Evolutionary conservation across 2,797 vertebrate genomes (phyloP).

Genomic region (Gymnoscopelus braueri): DNA sequence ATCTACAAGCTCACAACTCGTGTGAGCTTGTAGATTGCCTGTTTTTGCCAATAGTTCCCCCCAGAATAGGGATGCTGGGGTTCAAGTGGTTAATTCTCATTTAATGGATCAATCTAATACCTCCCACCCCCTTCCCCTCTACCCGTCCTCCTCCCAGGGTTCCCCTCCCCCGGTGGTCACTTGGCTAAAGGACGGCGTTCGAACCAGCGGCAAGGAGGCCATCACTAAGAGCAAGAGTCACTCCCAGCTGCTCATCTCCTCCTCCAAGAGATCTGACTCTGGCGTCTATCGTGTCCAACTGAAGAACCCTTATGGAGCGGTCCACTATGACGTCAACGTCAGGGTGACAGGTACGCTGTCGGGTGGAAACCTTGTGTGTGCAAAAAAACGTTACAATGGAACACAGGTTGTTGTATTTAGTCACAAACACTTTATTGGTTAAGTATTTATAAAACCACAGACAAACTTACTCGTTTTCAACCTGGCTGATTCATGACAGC

Average conservation of each 20-base stretch:
- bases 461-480: too few relatives aligned
- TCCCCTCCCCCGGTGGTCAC: slow-evolving; percentile 64
- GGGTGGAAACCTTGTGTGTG: too few relatives aligned
- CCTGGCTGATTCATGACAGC: too few relatives aligned
- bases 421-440: too few relatives aligned
- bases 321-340: slow-evolving; percentile 61
- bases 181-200: slow-evolving; percentile 73
- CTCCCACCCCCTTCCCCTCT: not conserved
- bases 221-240: slow-evolving; percentile 73
- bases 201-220: slow-evolving; percentile 63
- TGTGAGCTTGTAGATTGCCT: too few relatives aligned
- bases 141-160: slow-evolving; percentile 47
- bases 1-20: too few relatives aligned
- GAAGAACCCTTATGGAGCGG: slow-evolving; percentile 68
- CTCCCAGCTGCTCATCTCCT: slow-evolving; percentile 75
- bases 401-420: too few relatives aligned
- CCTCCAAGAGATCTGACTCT: slow-evolving; percentile 65
- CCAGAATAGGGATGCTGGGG: too few relatives aligned
- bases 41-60: too few relatives aligned
- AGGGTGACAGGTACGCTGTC: slow-evolving; percentile 64
- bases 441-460: too few relatives aligned
- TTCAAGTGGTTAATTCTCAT: not conserved
- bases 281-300: slow-evolving; percentile 66
- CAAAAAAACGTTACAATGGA: too few relatives aligned
- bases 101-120: not conserved